Conservation (phyloP, 2,888 invertebrate genomes). For the Drosophila colorata region DNA sequence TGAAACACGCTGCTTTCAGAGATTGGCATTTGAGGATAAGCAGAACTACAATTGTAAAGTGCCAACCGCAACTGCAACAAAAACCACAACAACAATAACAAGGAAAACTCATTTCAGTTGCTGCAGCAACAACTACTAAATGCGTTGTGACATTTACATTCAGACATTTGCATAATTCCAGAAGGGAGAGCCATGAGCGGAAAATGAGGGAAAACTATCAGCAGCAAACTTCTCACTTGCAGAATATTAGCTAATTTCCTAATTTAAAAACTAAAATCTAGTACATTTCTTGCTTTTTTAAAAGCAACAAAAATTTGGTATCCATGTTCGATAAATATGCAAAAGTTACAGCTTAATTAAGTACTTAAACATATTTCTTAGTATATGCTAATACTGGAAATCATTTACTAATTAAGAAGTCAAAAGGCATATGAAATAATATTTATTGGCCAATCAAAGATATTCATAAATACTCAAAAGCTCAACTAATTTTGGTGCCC, state of each 20-base stretch:
- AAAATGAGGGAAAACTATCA: neutral
- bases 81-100: conserved; percentile 6
- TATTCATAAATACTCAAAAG: neutral
- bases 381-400: neutral
- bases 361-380: too few relatives aligned
- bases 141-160: conserved; percentile 2
- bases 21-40: conserved; percentile 20
- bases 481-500: neutral
- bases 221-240: neutral
- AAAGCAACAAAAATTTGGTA: too few relatives aligned
- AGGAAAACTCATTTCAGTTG: conserved; percentile 5
- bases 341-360: too few relatives aligned
- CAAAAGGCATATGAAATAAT: neutral
- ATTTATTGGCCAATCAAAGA: neutral
- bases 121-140: neutral
- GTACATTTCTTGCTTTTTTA: too few relatives aligned
- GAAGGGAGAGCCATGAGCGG: neutral
- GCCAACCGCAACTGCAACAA: too few relatives aligned
- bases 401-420: neutral
- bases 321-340: too few relatives aligned
- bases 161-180: conserved; percentile 11
- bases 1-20: conserved; percentile 13
- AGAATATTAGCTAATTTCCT: neutral
- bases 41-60: conserved; percentile 14
- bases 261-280: too few relatives aligned